A percentile compares a stretch with the other conserved stretches of the same genome.
Evolutionary conservation across 2,113 vertebrate genomes (phyloP).

Genomic region (Bucco capensis): DNA sequence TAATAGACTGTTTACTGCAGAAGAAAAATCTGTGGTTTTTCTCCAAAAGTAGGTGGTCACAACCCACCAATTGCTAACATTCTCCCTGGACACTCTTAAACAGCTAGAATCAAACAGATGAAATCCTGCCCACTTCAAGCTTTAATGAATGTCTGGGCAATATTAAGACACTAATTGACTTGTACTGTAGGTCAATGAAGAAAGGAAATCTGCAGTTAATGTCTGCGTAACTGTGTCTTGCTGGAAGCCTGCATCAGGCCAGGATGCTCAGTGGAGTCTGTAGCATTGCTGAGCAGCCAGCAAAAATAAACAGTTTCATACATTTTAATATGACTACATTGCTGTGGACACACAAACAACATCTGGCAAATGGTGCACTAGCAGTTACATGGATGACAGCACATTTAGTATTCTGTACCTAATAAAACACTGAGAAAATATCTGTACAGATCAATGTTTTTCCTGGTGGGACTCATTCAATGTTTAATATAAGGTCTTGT

Average conservation of each 20-base stretch:
- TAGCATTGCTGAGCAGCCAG: background rate
- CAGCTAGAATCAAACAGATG: background rate
- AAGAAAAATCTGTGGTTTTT: background rate
- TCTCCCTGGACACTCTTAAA: background rate
- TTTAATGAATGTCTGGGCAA: constrained; percentile 19
- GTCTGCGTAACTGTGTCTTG: background rate
- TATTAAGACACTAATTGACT: constrained; percentile 32
- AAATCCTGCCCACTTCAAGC: background rate
- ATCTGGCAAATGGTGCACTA: constrained; percentile 26
- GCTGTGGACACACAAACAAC: constrained; percentile 26
- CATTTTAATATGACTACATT: constrained; percentile 16
- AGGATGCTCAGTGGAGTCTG: background rate
- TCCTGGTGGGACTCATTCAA: background rate
- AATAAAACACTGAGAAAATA: background rate
- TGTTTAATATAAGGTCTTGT: background rate
- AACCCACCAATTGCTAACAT: background rate
- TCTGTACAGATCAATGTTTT: background rate
- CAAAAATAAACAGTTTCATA: constrained; percentile 8
- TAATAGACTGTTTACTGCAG: background rate
- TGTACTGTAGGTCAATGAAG: constrained; percentile 1
- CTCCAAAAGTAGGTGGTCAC: background rate
- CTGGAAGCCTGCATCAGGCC: background rate
- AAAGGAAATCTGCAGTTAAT: constrained; percentile 6
- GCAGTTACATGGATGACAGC: constrained; percentile 4
- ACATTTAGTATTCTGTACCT: background rate